Evolutionary conservation across 2,113 vertebrate genomes (phyloP).

Genomic region (Catharus minimus): DNA sequence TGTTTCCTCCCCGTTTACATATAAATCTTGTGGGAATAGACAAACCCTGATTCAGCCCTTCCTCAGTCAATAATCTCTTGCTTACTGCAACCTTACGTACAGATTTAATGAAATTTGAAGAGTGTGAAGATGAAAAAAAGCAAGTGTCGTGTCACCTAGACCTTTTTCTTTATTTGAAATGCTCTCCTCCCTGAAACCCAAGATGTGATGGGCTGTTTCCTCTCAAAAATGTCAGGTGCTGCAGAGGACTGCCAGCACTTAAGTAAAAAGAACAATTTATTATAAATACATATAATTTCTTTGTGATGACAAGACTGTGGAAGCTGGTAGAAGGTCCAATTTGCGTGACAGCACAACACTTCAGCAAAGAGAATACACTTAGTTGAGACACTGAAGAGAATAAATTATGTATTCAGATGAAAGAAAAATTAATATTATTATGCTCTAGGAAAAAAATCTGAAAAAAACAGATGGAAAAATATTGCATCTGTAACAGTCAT

Average conservation of each 20-base stretch:
- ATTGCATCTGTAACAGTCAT: not conserved
- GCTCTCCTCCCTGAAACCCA: not conserved
- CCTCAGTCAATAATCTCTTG: not conserved
- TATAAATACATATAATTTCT: constrained; percentile 27
- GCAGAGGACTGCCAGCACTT: constrained; percentile 34
- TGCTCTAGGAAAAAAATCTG: not conserved
- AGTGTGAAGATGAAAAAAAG: not conserved
- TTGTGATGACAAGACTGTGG: constrained; percentile 46
- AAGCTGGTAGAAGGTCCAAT: constrained; percentile 31
- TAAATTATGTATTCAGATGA: constrained; percentile 5
- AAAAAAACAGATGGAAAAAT: not conserved
- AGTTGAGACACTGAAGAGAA: constrained; percentile 13
- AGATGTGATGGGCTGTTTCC: not conserved
- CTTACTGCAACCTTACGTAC: not conserved
- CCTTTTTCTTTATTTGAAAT: constrained; percentile 1
- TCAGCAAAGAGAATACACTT: constrained; percentile 38
- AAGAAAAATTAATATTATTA: constrained; percentile 13
- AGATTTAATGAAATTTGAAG: not conserved
- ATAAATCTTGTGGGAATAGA: not conserved
- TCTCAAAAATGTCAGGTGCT: constrained; percentile 30
- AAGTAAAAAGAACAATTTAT: constrained; percentile 56
- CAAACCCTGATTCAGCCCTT: not conserved
- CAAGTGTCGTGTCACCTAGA: not conserved
- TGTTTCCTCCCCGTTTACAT: not conserved
- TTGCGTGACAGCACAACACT: not conserved